A percentile compares a stretch with the other conserved stretches of the same genome.
Conservation (phyloP, 2,113 vertebrate species). For the Ellobius talpinus region DNA sequence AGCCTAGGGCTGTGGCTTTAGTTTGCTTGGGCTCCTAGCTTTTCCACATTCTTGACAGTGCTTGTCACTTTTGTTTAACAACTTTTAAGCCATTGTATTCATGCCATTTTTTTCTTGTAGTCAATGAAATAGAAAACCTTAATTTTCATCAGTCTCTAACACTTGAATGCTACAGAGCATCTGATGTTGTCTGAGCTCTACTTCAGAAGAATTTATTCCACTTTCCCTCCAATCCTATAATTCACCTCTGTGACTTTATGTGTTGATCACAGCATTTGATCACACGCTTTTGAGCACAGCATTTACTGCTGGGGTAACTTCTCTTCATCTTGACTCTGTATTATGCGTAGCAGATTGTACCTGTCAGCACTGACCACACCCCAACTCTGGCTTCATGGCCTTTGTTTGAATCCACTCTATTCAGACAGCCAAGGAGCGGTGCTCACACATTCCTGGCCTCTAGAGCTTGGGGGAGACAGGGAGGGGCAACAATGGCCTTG, state of each 20-base stretch:
- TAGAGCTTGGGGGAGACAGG: background rate
- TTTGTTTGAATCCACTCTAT: background rate
- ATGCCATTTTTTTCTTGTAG: conserved; percentile 22
- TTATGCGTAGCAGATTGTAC: background rate
- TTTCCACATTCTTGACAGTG: conserved; percentile 1
- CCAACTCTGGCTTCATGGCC: background rate
- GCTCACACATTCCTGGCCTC: background rate
- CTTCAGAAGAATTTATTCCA: conserved; percentile 14
- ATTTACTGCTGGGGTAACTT: background rate
- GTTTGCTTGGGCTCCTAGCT: background rate
- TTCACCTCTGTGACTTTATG: background rate
- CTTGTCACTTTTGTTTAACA: conserved; percentile 30
- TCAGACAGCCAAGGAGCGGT: background rate
- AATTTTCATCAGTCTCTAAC: conserved; percentile 34
- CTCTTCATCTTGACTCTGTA: conserved; percentile 30
- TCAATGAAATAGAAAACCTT: conserved; percentile 47
- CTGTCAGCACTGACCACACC: background rate
- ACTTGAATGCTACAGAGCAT: background rate
- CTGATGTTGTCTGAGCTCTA: conserved; percentile 25
- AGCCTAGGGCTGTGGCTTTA: background rate
- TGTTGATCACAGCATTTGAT: background rate
- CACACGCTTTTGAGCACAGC: background rate
- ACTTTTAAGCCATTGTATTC: conserved; percentile 37
- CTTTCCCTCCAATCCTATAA: conserved; percentile 23
- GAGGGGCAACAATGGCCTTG: background rate